These are phyloP conservation scores for Lochmaea capreae DNA, from an alignment of 2,888 invertebrate genomes.

Conservation along the genomic window DNA sequence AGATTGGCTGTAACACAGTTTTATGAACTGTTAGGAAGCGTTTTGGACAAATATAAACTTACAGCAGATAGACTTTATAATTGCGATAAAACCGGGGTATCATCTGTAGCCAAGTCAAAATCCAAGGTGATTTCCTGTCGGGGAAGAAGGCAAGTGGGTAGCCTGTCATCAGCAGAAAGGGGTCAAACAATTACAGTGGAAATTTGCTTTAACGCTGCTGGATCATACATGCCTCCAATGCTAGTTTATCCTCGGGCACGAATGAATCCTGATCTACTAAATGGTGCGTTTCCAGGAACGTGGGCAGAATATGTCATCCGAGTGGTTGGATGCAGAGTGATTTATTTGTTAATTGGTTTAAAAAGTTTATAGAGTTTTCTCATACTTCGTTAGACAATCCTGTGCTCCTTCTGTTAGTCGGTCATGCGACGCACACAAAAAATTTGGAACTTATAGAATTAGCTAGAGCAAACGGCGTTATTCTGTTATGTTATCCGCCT, in stretches of 20 bases:
- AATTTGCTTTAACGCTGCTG: constrained; percentile 36
- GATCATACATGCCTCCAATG: constrained; percentile 30
- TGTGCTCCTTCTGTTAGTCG: too few species aligned
- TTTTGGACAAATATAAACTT: constrained; percentile 30
- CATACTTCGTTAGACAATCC: too few species aligned
- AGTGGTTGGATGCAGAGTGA: too few species aligned
- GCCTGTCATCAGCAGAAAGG: constrained; percentile 44
- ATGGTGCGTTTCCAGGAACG: too few species aligned
- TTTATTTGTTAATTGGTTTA: too few species aligned
- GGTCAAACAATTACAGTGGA: constrained; percentile 46
- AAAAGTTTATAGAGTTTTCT: too few species aligned
- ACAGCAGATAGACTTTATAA: constrained; percentile 47
- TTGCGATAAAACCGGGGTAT: constrained; percentile 53
- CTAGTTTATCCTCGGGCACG: constrained; percentile 11
- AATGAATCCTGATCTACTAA: too few species aligned
- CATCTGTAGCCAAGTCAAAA: constrained; percentile 49
- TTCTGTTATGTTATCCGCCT: too few species aligned
- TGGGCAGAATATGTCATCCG: too few species aligned
- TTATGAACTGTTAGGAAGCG: constrained; percentile 29
- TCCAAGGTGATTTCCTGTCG: constrained; percentile 44
- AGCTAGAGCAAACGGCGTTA: too few species aligned
- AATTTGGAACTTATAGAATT: too few species aligned
- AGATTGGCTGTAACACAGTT: constrained; percentile 35
- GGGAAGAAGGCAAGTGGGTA: constrained; percentile 36
- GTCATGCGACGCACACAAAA: too few species aligned